Base-by-base conservation (phyloP, 2,888 invertebrate genomes). In the Pristionchus arcanus region DNA sequence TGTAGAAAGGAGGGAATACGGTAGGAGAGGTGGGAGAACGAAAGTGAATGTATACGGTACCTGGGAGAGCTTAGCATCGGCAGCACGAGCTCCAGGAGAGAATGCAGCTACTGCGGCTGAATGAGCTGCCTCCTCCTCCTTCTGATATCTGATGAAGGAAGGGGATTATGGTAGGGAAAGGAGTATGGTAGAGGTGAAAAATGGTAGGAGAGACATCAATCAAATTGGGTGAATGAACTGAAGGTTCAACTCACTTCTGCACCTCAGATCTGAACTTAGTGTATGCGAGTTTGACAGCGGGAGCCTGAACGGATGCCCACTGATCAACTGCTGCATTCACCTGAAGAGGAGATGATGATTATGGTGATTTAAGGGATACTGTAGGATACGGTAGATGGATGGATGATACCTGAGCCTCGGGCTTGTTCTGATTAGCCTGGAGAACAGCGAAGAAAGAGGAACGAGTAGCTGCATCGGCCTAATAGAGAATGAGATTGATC, bases 41-140 rank as follows among this genome's bases (percentile, higher is more conserved):
- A n/a, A n/a, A n/a, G 25, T 84, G 25, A 28, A 53, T 84, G 84
- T 31, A 28, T 84, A 84, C 28, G 31, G 25, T 71, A 87, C 87
- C 87, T 87, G 68, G 28, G 71, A 68, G n/a, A 77, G 68, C 66
- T 63, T 34, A 53, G 28, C 37, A n/a, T 68, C 89, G 31, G 85
- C 90, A 49, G 90, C 90, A 74, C 92, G 92, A 90, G 94, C 94
- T 59, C 91, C 93, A 84, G 94, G 92, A 15, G 93, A 93, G 92
- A 94, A 94, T 49, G 89, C 90, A 89, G 92, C 91, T 71, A 94
- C 84, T 77, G 93, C 93, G 31, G 91, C 92, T 28, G 91, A 71
- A 89, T 94, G 94, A 53, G 94, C 94, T 25, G 91, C 91, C 90
- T 94, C 93, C 53, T 93, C 94, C 83, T 92, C 90, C 28, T 90